Conservation (phyloP, 2,113 vertebrate genomes). For the Lonchura striata region DNA sequence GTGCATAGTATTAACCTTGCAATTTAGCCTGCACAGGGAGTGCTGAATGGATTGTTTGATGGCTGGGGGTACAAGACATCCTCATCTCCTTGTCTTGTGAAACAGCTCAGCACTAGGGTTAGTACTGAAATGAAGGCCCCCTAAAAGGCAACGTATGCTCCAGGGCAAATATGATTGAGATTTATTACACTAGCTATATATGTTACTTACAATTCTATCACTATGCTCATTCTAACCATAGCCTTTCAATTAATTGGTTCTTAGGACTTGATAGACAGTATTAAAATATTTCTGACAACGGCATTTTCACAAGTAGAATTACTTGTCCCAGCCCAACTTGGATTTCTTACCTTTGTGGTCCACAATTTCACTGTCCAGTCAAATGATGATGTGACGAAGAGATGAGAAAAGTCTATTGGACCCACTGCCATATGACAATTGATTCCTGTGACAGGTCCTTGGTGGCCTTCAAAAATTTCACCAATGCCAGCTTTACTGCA, state of each 20-base stretch:
- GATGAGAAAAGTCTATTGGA: constrained; percentile 93
- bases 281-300: not conserved
- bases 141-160: not conserved
- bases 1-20: not conserved
- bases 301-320: not conserved
- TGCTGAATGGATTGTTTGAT: not conserved
- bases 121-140: not conserved
- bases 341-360: constrained; percentile 91
- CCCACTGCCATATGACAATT: constrained; percentile 95
- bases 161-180: not conserved
- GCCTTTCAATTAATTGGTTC: not conserved
- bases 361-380: constrained; percentile 98
- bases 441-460: constrained; percentile 95
- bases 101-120: not conserved
- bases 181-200: not conserved
- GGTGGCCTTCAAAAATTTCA: constrained; percentile 97
- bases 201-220: not conserved
- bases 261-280: not conserved
- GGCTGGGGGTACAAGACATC: not conserved
- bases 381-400: constrained; percentile 96
- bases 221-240: not conserved
- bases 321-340: not conserved
- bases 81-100: not conserved
- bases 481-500: constrained; percentile 95
- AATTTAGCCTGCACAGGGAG: not conserved